A percentile compares a stretch with the other conserved stretches of the same genome.
phyloP scores from a whole-genome alignment of 2,113 vertebrate species.

The Hystrix brachyura region DNA sequence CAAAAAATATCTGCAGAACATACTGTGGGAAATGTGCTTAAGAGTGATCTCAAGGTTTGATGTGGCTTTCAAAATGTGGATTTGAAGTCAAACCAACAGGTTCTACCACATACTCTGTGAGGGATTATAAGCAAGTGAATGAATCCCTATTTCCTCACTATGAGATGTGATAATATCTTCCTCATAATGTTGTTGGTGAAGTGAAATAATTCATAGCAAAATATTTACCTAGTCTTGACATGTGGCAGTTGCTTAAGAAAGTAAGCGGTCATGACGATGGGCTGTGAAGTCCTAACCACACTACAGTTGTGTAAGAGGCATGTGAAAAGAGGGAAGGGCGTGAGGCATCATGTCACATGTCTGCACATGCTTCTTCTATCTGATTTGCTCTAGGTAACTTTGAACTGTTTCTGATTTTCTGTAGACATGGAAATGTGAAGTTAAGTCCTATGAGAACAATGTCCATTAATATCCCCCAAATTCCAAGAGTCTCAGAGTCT shows the following conservation, averaged over 20 bases:
- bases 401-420: not conserved
- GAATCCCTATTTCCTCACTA: not conserved
- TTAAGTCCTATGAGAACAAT: not conserved
- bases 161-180: not conserved
- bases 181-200: not conserved
- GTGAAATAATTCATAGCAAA: not conserved
- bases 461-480: not conserved
- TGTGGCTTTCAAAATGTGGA: not conserved
- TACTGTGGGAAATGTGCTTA: not conserved
- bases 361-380: not conserved
- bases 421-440: not conserved
- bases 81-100: not conserved
- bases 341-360: accelerated
- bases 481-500: not conserved
- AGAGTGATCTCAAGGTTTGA: not conserved
- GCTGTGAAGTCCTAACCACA: not conserved
- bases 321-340: accelerated
- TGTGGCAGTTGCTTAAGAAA: not conserved
- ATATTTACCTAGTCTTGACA: not conserved
- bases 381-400: not conserved
- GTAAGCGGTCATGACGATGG: accelerated
- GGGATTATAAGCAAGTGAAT: not conserved
- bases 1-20: not conserved
- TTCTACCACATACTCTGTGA: not conserved
- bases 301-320: accelerated